phyloP scores from a whole-genome alignment of 1,140 invertebrate species.

The Sminthurinus signatus region DNA sequence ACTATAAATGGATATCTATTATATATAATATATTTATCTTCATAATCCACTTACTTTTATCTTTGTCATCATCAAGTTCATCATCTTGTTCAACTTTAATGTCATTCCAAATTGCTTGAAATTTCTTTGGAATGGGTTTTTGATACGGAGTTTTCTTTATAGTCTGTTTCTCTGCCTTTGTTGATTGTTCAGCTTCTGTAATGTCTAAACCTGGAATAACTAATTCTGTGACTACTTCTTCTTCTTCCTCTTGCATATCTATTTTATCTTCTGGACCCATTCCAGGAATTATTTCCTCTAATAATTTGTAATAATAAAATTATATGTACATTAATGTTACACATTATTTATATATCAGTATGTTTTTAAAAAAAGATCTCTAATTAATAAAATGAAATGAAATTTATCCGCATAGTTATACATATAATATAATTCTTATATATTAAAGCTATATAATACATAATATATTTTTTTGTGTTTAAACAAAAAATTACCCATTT shows the following conservation, averaged over 20 bases:
- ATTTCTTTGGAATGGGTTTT: conserved; percentile 90
- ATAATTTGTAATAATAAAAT: conserved; percentile 7
- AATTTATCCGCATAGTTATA: background rate
- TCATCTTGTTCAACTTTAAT: conserved; percentile 46
- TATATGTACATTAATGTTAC: no score
- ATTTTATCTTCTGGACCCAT: conserved; percentile 91
- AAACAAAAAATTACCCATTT: conserved; percentile 53
- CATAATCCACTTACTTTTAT: background rate
- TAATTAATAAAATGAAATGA: no score
- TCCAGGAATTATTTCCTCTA: conserved; percentile 81
- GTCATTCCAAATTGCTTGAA: conserved; percentile 93
- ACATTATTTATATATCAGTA: no score
- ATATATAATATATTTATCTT: background rate
- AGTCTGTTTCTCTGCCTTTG: conserved; percentile 60
- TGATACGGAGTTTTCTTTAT: conserved; percentile 77
- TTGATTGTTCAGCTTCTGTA: conserved; percentile 53
- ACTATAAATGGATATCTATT: background rate
- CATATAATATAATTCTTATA: background rate
- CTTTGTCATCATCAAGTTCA: conserved; percentile 37
- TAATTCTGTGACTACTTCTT: conserved; percentile 50
- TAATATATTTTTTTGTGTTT: no score
- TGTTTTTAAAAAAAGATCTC: no score
- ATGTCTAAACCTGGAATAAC: conserved; percentile 80
- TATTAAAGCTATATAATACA: background rate
- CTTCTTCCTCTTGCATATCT: conserved; percentile 51